These are phyloP conservation scores for Mugil cephalus DNA, from an alignment of 2,113 vertebrate species.

Conservation along the genomic window DNA sequence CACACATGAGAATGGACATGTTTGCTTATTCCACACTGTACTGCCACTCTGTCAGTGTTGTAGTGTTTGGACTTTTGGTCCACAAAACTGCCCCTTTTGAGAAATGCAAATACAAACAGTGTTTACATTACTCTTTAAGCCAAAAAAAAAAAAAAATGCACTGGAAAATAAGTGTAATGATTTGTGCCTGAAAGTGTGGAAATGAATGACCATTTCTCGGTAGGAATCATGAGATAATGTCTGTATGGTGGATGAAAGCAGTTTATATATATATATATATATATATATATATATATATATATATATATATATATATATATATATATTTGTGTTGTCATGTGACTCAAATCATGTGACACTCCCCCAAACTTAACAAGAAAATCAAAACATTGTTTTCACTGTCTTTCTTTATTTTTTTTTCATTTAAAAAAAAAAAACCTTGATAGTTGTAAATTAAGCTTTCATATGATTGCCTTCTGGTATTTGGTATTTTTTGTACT, in stretches of 20 bases:
- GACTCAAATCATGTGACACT: not conserved
- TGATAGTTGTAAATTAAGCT: slow-evolving; percentile 54
- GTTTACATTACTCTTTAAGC: slow-evolving; percentile 39
- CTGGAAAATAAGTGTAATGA: slow-evolving; percentile 3
- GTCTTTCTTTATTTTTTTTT: not conserved
- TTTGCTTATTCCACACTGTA: slow-evolving; percentile 8
- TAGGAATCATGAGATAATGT: not conserved
- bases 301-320: no score
- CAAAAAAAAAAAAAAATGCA: slow-evolving; percentile 21
- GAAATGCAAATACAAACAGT: slow-evolving; percentile 24
- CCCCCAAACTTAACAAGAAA: slow-evolving; percentile 7
- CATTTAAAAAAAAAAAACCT: slow-evolving; percentile 30
- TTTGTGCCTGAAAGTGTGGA: slow-evolving; percentile 36
- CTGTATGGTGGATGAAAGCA: slow-evolving; percentile 2
- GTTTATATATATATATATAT: no score
- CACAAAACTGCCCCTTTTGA: slow-evolving; percentile 2
- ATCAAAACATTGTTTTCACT: slow-evolving; percentile 27
- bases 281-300: no score
- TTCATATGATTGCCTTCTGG: slow-evolving; percentile 23
- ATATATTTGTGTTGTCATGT: slow-evolving; percentile 1
- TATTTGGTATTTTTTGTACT: slow-evolving; percentile 57
- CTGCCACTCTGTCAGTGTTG: not conserved
- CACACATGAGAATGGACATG: not conserved
- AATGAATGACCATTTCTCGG: not conserved
- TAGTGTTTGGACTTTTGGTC: not conserved